Conservation (phyloP, 2,113 vertebrate genomes). For the Caloenas nicobarica region DNA sequence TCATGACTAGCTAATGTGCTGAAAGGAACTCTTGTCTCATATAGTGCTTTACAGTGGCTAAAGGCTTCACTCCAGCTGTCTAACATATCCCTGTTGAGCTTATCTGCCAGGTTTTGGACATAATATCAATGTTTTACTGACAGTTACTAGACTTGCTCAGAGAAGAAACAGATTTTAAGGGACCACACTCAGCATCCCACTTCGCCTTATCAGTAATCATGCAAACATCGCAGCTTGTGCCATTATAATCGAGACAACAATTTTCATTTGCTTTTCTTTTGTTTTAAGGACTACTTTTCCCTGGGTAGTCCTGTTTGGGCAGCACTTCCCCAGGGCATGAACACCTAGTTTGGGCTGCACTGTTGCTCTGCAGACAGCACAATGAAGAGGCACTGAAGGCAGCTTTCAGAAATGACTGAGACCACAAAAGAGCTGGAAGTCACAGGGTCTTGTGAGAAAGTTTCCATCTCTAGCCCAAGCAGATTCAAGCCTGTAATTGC, state of each 20-base stretch:
- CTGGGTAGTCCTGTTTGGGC: not conserved
- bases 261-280: not conserved
- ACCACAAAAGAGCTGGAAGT: not conserved
- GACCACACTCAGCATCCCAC: not conserved
- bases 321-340: not conserved
- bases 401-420: not conserved
- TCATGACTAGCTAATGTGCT: not conserved
- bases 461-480: not conserved
- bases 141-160: not conserved
- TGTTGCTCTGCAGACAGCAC: fast-evolving
- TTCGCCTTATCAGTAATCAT: not conserved
- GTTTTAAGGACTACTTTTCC: not conserved
- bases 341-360: not conserved
- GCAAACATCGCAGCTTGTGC: not conserved
- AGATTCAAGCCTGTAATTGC: not conserved
- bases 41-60: not conserved
- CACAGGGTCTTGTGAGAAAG: not conserved
- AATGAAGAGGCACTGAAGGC: not conserved
- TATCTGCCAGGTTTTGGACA: not conserved
- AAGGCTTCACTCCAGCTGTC: not conserved
- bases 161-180: not conserved
- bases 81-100: not conserved
- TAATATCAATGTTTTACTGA: not conserved
- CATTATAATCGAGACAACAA: not conserved
- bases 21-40: not conserved